phyloP scores from a whole-genome alignment of 2,888 invertebrate genomes.

The Coleophora flavipennella region DNA sequence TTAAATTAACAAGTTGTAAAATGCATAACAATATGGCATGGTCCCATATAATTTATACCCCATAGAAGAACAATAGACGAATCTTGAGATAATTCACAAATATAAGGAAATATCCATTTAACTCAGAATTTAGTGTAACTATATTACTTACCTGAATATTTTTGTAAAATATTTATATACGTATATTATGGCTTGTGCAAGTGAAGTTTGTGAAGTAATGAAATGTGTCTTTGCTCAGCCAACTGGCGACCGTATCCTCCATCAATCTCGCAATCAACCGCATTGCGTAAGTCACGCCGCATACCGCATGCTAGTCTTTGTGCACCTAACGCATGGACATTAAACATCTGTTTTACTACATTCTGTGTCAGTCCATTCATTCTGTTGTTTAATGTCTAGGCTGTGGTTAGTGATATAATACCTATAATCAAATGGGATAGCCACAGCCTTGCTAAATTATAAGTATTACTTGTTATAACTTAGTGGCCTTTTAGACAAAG shows the following conservation, averaged over 20 bases:
- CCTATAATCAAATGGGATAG: no score
- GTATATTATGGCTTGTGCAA: conserved; percentile 46
- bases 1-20: no score
- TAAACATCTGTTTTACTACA: conserved; percentile 34
- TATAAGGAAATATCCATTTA: no score
- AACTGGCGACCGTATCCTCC: conserved; percentile 93
- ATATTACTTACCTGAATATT: no score
- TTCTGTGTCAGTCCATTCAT: conserved; percentile 18
- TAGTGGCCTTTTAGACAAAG: neutral
- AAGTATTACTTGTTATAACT: no score
- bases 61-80: no score
- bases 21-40: no score
- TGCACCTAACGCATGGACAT: conserved; percentile 56
- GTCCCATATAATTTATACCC: no score
- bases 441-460: no score
- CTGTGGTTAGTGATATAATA: conserved; percentile 22
- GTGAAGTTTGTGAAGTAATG: conserved; percentile 64
- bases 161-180: conserved; percentile 1
- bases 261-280: conserved; percentile 94
- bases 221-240: conserved; percentile 79
- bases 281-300: conserved; percentile 86
- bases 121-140: no score
- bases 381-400: conserved; percentile 16
- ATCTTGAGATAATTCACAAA: no score
- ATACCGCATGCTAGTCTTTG: conserved; percentile 49